Evolutionary conservation across 1,140 invertebrate species (phyloP), one percentile per base, ranked within the genome.

Genomic region (Harlomillsia oculata): DNA sequence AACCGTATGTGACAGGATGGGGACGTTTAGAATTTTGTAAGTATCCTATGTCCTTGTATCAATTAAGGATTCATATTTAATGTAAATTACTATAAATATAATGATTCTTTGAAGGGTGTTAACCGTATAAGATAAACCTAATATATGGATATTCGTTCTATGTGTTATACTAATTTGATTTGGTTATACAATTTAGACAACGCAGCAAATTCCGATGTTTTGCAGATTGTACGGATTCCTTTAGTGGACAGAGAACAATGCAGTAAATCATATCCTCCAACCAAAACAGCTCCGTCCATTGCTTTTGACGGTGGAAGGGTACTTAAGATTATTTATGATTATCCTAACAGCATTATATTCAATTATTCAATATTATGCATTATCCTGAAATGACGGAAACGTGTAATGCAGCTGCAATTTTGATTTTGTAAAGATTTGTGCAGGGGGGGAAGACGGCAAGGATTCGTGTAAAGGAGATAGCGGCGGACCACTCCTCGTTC

Each of bases 381-480:
- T 34, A 34, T 40, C 5, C 11, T 14, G 18, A 8, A 9, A 16
- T 40, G 39, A 34, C 30, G 6, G 30, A 34, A 14, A 34, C 30
- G 6, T 34, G 6, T 34, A 34, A 34, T 34, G 30, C 30, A 34
- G 6, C 14, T 8, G 14, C 6, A 6, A 8, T 34, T 34, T 8
- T 34, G 14, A 34, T 34, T 8, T 37, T 25, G 18, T 36, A 6
- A 13, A 72, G 52, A 56, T 71, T 25, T 71, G 69, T 56, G 69
- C 69, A 11, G 70, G 68, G 23, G 67, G 66, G 8, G 66, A 73
- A 11, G 63, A 69, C 0, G 75, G 76, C 5, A 69, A 77, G 56
- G 82, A 84, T 55, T 76, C 79, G 1, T 83, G 81, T 34, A 73
- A 74, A 0, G 79, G 80, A 2, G 81, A 83, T 56, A 80, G 78